Evolutionary conservation across 2,797 vertebrate genomes (phyloP), one percentile per base, ranked within the genome.

Genomic region (Peromyscus aztecus): DNA sequence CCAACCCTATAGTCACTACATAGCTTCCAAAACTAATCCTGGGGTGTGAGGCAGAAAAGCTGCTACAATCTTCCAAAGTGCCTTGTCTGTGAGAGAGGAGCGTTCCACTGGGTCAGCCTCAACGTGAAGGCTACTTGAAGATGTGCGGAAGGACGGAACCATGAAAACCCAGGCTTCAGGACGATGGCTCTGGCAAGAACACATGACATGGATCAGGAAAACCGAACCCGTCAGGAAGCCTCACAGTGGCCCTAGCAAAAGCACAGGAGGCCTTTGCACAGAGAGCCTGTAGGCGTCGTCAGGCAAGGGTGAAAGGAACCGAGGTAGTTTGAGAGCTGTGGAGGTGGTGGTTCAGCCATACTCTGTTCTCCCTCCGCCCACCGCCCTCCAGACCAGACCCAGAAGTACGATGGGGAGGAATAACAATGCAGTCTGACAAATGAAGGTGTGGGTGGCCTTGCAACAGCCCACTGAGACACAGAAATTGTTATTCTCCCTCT

Each of bases 371-470:
- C 29, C 43, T 67, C 89, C 71, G 6, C 95, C 94, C 67, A 88
- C 91, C n/a, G 1, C 24, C 52, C 67, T 69, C 46, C n/a, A 49
- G 63, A 71, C 78, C 81, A 91, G 73, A 40, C 46, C 73, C 31
- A 84, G 67, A 82, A 90, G 94, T 2, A 49, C 65, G 29, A 0
- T 23, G 14, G 14, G 57, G 43, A 95, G 92, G 92, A 84, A 90
- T 89, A 94, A 71, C 7, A 76, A 46, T 1, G 11, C 37, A 55
- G 16, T 31, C 94, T 90, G 92, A 94, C 89, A 95, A 94, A 78
- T 31, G 37, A 73, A 90, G 73, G 65, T 88, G 96, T 96, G 95
- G 94, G 97, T 43, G 93, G 94, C 77, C 76, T 85, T 2, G 4
- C 34, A 82, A 55, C 90, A 85, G 59, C 67, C 71, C 89, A 84